Conservation (phyloP, 1,140 invertebrate genomes). For the Scaptomyza graminum region DNA sequence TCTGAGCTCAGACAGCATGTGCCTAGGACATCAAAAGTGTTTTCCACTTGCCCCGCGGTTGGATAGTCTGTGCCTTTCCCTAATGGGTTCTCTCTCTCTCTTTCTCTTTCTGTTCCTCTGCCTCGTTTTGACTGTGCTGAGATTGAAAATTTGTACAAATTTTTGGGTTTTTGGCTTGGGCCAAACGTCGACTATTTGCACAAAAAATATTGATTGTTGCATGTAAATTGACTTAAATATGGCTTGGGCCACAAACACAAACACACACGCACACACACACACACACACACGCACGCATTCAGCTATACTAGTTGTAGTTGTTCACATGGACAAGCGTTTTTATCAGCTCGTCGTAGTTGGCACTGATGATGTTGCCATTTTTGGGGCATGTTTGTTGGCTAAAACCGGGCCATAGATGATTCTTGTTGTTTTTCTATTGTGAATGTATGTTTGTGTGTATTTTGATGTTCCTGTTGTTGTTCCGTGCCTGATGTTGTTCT, state of each 20-base stretch:
- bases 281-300: background rate
- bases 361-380: conserved; percentile 2
- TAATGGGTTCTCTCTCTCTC: background rate
- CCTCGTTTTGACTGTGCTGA: background rate
- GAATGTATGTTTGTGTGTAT: background rate
- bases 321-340: background rate
- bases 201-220: conserved; percentile 3
- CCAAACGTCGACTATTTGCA: conserved; percentile 2
- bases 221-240: conserved; percentile 4
- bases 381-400: conserved; percentile 1
- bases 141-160: conserved; percentile 3
- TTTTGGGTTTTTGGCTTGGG: background rate
- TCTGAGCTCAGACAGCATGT: background rate
- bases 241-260: background rate
- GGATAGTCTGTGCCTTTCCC: no score
- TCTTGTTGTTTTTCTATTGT: background rate
- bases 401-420: background rate
- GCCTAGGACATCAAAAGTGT: background rate
- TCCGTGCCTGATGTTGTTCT: background rate
- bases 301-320: background rate
- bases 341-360: background rate
- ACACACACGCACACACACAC: background rate
- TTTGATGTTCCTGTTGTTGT: background rate
- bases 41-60: background rate
- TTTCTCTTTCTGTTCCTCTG: no score